Base-by-base conservation (phyloP, 1,140 invertebrate species). In the Bactericera cockerelli region DNA sequence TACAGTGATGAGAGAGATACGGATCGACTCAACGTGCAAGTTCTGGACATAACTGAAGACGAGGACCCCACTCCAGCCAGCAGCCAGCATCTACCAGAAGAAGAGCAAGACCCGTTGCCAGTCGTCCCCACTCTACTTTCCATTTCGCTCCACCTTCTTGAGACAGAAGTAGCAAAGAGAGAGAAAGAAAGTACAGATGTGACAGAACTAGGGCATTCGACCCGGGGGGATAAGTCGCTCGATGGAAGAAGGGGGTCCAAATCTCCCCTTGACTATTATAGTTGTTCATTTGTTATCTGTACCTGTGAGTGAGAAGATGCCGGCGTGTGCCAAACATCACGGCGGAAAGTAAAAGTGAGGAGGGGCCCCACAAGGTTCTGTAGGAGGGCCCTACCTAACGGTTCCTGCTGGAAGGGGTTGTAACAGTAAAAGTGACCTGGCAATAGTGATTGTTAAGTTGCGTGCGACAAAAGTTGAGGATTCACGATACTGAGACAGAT, bases 121-220 rank as follows among this genome's bases (percentile, higher is more conserved):
- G 28, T 31, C 13, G n/a, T 33, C 54, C 59, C 53, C 59, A 38
- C 49, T 55, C 53, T 56, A 61, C 59, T 61, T 61, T 61, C 59
- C 59, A 61, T 61, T 61, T 61, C 59, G 59, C 55, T 61, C 59
- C 55, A 61, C 59, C 59, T 61, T 38, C 56, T 57, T 31, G 31
- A 57, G 56, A 57, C 26, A 33, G 56, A 57, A 25, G 56, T 26
- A 61, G 26, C 21, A n/a, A 38, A 61, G 59, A 61, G 58, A 61
- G 59, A 60, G 59, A 60, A 26, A 33, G 54, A 60, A 55, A 59
- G 58, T 55, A 57, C 26, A 28, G 26, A 57, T 57, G 55, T 61
- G 59, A 61, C 59, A 61, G 59, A 61, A 61, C 59, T 61, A 57
- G 59, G 59, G 59, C 59, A 61, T 38, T 61, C 26, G 56, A 28